Evolutionary conservation across 2,888 invertebrate genomes (phyloP), one percentile per base, ranked within the genome.

Genomic region (Drosophila greeni): DNA sequence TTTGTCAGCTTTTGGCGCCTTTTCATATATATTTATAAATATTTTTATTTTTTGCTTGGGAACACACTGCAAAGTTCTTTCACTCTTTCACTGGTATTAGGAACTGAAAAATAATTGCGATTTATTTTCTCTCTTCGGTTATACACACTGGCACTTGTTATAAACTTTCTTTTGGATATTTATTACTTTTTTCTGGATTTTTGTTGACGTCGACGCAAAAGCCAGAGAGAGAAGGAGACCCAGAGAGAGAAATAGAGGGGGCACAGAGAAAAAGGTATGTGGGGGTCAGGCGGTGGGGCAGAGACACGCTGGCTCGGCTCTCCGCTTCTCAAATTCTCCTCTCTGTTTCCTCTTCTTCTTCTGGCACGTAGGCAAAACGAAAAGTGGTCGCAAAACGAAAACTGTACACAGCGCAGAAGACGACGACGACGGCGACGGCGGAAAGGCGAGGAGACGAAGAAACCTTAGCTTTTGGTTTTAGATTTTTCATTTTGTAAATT

Each of bases 311-410:
- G 52, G 52, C 70, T 54, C 49, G 52, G 52, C 70, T 54, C 49
- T 60, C 59, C 54, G 40, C 23, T 56, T 39, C 49, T 23, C 36
- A 18, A 31, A 45, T 45, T 45, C 56, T 42, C 42, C 33, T 34
- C 55, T 54, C 59, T 24, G 26, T 37, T 31, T 37, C 37, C 55
- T 20, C 26, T 23, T 37, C 59, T 52, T 52, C 45, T 33, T 36
- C 43, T 37, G 75, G 73, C 76, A 76, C 78, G 82, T 84, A 76
- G 74, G 61, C 76, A 82, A 74, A 64, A 40, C 45, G 57, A 59
- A 60, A 61, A 69, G 70, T 61, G 61, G 69, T 48, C 69, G 52
- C 53, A 69, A 70, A 64, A 53, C 55, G 51, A 69, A 56, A 66
- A 71, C 64, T 69, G 70, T 70, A 72, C 72, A 66, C 66, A 59